Evolutionary conservation across 2,888 invertebrate species (phyloP).

Genomic region (Zhuqinia jingwanae): DNA sequence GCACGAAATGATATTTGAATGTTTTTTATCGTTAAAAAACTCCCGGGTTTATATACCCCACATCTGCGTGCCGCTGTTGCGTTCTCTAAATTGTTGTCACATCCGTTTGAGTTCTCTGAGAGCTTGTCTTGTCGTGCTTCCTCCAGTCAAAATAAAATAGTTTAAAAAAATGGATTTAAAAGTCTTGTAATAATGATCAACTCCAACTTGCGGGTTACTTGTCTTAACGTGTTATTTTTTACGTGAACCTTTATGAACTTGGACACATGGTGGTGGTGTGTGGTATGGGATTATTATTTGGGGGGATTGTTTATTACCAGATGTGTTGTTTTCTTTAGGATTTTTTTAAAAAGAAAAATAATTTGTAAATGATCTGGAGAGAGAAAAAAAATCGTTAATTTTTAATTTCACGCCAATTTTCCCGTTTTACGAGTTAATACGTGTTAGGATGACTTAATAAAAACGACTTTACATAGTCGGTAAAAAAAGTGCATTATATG

Average conservation of each 20-base stretch:
- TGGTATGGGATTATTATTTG: conserved; percentile 21
- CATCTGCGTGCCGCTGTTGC: neutral
- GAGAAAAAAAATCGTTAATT: neutral
- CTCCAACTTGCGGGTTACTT: conserved; percentile 16
- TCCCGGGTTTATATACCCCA: neutral
- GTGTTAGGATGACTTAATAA: neutral
- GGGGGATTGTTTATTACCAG: neutral
- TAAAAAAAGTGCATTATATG: neutral
- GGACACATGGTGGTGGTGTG: conserved; percentile 59
- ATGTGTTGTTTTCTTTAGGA: conserved; percentile 4
- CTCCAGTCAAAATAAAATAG: conserved; percentile 5
- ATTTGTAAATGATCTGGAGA: neutral
- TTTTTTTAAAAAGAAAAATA: conserved; percentile 24
- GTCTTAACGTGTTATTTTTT: conserved; percentile 48
- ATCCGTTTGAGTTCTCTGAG: neutral
- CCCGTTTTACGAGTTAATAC: neutral
- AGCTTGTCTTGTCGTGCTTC: conserved; percentile 14
- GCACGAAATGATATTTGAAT: neutral
- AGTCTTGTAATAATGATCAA: neutral
- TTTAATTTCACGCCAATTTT: conserved; percentile 71
- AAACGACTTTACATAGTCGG: no score
- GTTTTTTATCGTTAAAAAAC: neutral
- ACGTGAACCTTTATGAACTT: conserved; percentile 65
- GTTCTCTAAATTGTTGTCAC: no score
- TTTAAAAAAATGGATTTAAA: neutral